A percentile compares a stretch with the other conserved stretches of the same genome.
phyloP scores from a whole-genome alignment of 2,797 vertebrate genomes.

The Lagodon rhomboides region DNA sequence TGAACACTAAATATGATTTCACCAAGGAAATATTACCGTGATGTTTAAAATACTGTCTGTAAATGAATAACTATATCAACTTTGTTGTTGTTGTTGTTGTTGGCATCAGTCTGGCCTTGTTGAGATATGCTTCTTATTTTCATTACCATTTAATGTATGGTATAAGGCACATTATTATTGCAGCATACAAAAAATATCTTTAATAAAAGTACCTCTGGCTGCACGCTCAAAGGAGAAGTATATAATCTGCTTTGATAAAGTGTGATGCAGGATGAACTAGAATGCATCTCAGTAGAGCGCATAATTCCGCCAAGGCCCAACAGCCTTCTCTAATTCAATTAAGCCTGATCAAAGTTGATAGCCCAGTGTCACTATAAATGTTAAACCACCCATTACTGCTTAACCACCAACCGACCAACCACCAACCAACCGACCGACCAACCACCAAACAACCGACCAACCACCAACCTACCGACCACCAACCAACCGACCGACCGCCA shows the following conservation, averaged over 20 bases:
- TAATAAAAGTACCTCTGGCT: conserved; percentile 19
- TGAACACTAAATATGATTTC: conserved; percentile 28
- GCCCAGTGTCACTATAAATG: no score
- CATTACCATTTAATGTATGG: not conserved
- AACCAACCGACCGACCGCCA: no score
- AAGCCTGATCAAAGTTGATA: no score
- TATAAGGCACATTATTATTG: not conserved
- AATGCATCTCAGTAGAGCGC: not conserved
- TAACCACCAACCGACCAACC: no score
- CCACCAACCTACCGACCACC: no score
- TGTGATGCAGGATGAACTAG: conserved; percentile 31
- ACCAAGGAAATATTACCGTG: not conserved
- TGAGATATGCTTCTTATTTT: not conserved
- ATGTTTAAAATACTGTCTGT: not conserved
- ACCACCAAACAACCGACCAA: no score
- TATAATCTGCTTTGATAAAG: conserved; percentile 42
- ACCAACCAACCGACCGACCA: no score
- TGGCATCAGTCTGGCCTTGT: not conserved
- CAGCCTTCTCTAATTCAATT: no score
- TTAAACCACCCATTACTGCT: no score
- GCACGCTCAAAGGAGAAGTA: conserved; percentile 25
- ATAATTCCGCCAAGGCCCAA: no score
- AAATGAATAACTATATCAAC: not conserved
- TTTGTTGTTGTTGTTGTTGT: not conserved
- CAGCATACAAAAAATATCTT: not conserved